Evolutionary conservation across 1,140 invertebrate genomes (phyloP).

Genomic region (Drepana arcuata): DNA sequence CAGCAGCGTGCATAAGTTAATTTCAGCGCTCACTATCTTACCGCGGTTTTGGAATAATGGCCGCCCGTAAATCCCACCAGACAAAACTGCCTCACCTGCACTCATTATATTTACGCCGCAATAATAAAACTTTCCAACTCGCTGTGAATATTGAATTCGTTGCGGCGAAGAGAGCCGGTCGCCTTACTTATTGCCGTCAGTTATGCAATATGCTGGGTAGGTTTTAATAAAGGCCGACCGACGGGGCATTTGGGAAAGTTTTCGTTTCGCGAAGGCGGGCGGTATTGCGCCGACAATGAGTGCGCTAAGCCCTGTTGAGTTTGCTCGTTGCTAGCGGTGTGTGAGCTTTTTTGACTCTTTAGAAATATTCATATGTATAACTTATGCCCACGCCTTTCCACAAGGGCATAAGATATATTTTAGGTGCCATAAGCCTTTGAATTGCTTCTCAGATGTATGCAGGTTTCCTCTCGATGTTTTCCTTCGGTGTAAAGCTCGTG

Average conservation of each 20-base stretch:
- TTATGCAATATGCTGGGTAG: slow-evolving; percentile 61
- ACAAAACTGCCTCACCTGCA: slow-evolving; percentile 60
- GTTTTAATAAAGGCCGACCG: slow-evolving; percentile 63
- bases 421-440: too few relatives aligned
- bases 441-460: too few relatives aligned
- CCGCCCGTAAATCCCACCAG: slow-evolving; percentile 53
- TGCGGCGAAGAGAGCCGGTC: slow-evolving; percentile 44
- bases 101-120: slow-evolving; percentile 68
- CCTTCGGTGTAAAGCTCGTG: too few relatives aligned
- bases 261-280: slow-evolving; percentile 56
- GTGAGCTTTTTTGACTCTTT: too few relatives aligned
- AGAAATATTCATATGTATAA: too few relatives aligned
- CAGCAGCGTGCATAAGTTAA: slow-evolving; percentile 62
- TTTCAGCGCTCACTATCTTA: slow-evolving; percentile 40
- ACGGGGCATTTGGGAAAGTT: slow-evolving; percentile 61
- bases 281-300: slow-evolving; percentile 51
- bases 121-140: slow-evolving; percentile 69
- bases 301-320: slow-evolving; percentile 32
- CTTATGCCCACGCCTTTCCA: too few relatives aligned
- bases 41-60: slow-evolving; percentile 32
- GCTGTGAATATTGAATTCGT: slow-evolving; percentile 64
- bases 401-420: too few relatives aligned
- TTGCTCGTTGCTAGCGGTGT: too few relatives aligned
- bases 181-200: slow-evolving; percentile 64
- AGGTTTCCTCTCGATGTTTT: too few relatives aligned